These are phyloP conservation scores for Phlogophora meticulosa DNA, from an alignment of 2,888 invertebrate species.

Conservation along the genomic window DNA sequence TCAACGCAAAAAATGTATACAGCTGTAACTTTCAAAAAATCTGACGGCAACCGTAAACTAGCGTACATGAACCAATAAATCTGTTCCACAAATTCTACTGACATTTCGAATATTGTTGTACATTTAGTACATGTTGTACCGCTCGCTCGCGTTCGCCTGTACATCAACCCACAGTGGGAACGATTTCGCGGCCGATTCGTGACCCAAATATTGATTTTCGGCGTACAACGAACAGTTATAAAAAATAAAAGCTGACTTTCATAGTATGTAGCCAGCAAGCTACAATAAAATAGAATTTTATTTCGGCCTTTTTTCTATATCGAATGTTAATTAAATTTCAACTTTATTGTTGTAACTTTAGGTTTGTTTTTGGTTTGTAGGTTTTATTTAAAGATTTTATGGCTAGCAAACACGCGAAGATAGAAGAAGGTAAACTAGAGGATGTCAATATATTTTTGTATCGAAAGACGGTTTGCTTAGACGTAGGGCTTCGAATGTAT, in stretches of 20 bases:
- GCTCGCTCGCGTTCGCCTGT: slow-evolving; percentile 29
- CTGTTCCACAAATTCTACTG: neutral
- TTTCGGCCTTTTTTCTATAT: slow-evolving; percentile 53
- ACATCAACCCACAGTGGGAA: slow-evolving; percentile 46
- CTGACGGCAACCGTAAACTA: slow-evolving; percentile 1
- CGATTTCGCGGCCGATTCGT: slow-evolving; percentile 61
- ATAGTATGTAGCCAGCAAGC: slow-evolving; percentile 42
- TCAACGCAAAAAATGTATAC: neutral
- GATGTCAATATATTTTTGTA: slow-evolving; percentile 58
- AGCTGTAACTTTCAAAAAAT: neutral
- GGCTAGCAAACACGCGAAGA: slow-evolving; percentile 64
- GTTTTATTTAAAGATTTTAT: slow-evolving; percentile 57
- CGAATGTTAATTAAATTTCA: slow-evolving; percentile 40
- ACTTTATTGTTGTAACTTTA: slow-evolving; percentile 36
- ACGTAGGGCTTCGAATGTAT: slow-evolving; percentile 35
- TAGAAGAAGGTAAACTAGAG: slow-evolving; percentile 56
- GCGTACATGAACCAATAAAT: slow-evolving; percentile 11
- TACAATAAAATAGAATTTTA: slow-evolving; percentile 61
- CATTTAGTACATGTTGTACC: slow-evolving; percentile 12
- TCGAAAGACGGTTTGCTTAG: slow-evolving; percentile 34
- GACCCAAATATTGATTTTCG: slow-evolving; percentile 70
- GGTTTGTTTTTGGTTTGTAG: slow-evolving; percentile 38
- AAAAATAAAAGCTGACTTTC: slow-evolving; percentile 37
- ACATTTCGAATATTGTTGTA: neutral
- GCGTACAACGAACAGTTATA: slow-evolving; percentile 52